Conservation (phyloP, 1,140 invertebrate genomes). For the Pseudoatta argentina region DNA sequence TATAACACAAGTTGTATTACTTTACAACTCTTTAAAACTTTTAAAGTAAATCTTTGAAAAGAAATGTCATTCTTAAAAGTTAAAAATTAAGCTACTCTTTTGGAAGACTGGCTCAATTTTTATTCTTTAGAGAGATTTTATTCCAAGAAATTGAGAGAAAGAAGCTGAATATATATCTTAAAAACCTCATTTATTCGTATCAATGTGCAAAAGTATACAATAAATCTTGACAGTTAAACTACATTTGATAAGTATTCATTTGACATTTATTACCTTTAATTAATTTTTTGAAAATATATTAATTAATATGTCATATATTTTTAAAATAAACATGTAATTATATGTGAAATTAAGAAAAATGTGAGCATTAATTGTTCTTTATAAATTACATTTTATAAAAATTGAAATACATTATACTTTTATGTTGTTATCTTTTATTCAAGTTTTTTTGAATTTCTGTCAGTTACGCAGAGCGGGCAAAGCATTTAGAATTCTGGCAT, state of each 20-base stretch:
- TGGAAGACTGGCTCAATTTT: too few relatives aligned
- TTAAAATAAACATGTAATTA: not conserved
- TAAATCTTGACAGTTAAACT: not conserved
- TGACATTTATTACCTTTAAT: not conserved
- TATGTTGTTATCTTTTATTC: not conserved
- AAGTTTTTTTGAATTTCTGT: slow-evolving; percentile 40
- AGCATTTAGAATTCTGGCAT: slow-evolving; percentile 21
- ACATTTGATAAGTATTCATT: not conserved
- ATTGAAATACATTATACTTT: not conserved
- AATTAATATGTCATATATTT: not conserved
- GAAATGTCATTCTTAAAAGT: too few relatives aligned
- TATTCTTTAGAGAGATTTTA: too few relatives aligned
- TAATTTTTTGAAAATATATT: not conserved
- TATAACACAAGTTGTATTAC: too few relatives aligned
- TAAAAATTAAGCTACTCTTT: too few relatives aligned
- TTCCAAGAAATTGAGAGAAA: too few relatives aligned
- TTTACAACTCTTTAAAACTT: too few relatives aligned
- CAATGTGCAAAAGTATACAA: not conserved
- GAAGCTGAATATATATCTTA: too few relatives aligned
- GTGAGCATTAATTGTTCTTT: not conserved
- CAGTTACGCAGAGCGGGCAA: slow-evolving; percentile 1
- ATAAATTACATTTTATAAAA: slow-evolving; percentile 13
- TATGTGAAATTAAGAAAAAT: not conserved
- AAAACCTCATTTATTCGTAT: slow-evolving; percentile 13
- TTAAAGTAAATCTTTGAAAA: too few relatives aligned